These are phyloP conservation scores for Sylvietta virens DNA, from an alignment of 2,113 vertebrate species.

Conservation along the genomic window DNA sequence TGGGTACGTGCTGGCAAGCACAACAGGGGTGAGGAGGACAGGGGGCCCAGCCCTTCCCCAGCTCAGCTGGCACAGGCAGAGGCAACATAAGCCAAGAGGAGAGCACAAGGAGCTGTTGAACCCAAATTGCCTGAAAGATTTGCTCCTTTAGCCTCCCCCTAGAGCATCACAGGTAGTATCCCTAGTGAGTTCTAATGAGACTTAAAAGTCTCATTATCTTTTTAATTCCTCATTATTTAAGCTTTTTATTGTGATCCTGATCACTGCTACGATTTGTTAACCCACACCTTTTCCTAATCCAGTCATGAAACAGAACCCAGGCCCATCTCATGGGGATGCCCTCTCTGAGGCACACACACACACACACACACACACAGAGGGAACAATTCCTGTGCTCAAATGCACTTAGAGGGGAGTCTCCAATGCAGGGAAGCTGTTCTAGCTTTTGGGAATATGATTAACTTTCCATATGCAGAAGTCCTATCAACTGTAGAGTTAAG, in stretches of 20 bases:
- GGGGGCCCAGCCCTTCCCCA: neutral
- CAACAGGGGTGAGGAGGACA: fast-evolving
- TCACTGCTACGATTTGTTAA: neutral
- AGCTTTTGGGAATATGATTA: neutral
- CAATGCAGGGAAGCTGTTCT: neutral
- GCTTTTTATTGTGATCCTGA: neutral
- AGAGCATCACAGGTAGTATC: neutral
- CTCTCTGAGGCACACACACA: neutral
- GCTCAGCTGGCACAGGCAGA: neutral
- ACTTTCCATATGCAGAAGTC: neutral
- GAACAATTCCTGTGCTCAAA: neutral
- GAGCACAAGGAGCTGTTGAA: neutral
- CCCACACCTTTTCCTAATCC: neutral
- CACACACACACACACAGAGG: fast-evolving
- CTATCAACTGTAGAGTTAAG: neutral
- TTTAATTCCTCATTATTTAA: neutral
- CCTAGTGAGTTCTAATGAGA: neutral
- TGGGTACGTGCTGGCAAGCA: neutral
- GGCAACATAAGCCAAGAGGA: neutral
- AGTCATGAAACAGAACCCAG: neutral
- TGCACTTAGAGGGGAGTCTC: neutral
- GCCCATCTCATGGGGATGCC: neutral
- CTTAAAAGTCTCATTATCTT: neutral
- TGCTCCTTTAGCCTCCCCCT: neutral
- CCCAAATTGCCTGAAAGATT: neutral